Evolutionary conservation across 2,113 vertebrate species (phyloP), one percentile per base, ranked within the genome.

Genomic region (Pollimyrus isidori): DNA sequence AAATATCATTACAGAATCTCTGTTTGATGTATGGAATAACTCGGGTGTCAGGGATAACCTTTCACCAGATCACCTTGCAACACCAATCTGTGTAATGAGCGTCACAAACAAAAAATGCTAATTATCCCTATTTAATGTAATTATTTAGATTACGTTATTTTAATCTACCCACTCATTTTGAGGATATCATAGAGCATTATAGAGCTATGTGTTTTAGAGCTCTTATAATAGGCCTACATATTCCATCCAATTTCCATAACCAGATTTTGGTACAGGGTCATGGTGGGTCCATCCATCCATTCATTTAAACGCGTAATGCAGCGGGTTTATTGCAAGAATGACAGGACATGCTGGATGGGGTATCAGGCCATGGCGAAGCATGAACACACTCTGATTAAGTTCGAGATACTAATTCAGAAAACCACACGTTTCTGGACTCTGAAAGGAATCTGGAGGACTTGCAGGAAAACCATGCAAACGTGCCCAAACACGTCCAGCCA

Each of bases 1-100:
- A 84, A 84, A 84, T 84, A 48, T 84, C 45, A 84, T 84, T 84
- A 84, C 45, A 48, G 82, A 45, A 45, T 84, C 82, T 23, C 82
- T 84, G 73, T 80, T 80, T 80, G 35, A 80, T 80, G 73, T 80
- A 80, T 80, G 73, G 73, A 80, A 80, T 42, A 80, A 17, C 30
- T 80, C 15, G 2, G 62, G 23, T 48, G 46, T 49, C 49, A 35
- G 48, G 50, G 85, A 30, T 56, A 30, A 87, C 48, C 85, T 35
- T 53, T 87, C n/a, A 87, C 50, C 50, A 9, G 50, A 35, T 35
- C 85, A 53, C 85, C 85, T 87, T 48, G 48, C 48, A 87, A 87
- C 50, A 87, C 45, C 50, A 87, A 30, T 56, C 50, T 87, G 85
- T 53, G 17, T 56, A 30, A 87, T 87, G 49, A 35, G 85, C 15